Percentiles rank a stretch among this genome's conserved stretches.
phyloP scores from a whole-genome alignment of 37 sponge, comb jelly and placozoan genomes.

The Chondrosia reniformis region DNA sequence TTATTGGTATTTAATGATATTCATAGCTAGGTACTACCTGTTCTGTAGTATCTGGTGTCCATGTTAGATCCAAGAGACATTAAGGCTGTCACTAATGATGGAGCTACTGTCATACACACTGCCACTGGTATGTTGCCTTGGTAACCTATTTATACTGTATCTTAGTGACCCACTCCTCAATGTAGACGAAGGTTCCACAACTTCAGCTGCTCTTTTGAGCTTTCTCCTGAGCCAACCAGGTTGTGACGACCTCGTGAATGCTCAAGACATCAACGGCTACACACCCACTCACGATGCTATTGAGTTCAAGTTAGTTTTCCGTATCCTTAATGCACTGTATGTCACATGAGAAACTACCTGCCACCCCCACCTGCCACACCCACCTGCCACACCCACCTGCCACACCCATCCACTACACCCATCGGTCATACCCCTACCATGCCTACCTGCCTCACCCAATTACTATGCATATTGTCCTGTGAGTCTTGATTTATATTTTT shows the following conservation, averaged over 20 bases:
- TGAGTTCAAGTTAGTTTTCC: conserved; percentile 48
- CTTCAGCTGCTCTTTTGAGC: not conserved
- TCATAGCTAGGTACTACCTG: not conserved
- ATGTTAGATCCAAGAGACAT: conserved; percentile 60
- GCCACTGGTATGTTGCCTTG: conserved; percentile 61
- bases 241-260: conserved; percentile 35
- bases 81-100: conserved; percentile 58
- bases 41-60: conserved; percentile 53
- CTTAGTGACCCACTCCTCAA: too few relatives aligned
- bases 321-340: not conserved
- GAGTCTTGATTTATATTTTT: not conserved
- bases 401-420: not conserved
- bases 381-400: not conserved
- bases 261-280: conserved; percentile 38
- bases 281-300: conserved; percentile 87
- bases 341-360: not conserved
- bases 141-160: too few relatives aligned
- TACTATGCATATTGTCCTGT: not conserved
- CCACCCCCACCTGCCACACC: not conserved
- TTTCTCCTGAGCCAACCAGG: conserved; percentile 40
- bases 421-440: not conserved
- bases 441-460: not conserved
- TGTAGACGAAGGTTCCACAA: too few relatives aligned
- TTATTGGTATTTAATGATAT: not conserved
- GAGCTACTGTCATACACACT: conserved; percentile 83